Base-by-base conservation (phyloP, 2,797 vertebrate genomes). In the Trachops cirrhosus region DNA sequence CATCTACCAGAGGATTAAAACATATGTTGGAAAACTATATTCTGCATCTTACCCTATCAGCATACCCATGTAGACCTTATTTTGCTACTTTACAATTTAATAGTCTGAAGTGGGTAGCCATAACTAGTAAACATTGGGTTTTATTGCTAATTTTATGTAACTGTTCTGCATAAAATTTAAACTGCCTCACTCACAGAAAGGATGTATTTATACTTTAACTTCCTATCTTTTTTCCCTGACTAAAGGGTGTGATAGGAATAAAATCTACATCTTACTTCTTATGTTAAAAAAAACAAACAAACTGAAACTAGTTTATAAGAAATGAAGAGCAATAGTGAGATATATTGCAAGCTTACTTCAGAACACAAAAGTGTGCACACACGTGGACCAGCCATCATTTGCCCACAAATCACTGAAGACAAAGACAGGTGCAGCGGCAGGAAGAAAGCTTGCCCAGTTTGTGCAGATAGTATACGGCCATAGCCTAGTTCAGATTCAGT, bases 141-240 rank as follows among this genome's bases (percentile, higher is more conserved):
- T 96, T 84, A 80, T 71, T 88, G 59, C 6, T 70, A 54, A 29
- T 89, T 74, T 95, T 39, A 67, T 57, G n/a, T 73, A 57, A 92
- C 54, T 57, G 15, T 26, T 90, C n/a, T 91, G 18, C 29, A 95
- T 94, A 92, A 86, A 93, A 93, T 87, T 86, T 92, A 39, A 83
- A 86, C 57, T 95, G 9, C 41, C 21, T 94, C 37, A 57, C 1
- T 95, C 32, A 92, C 10, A 85, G 18, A 29, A 88, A 62, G 5
- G 11, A 44, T 67, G 19, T 26, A 67, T 85, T 82, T 89, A 3
- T 68, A 68, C 0, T 6, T 44, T 88, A 82, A 86, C 7, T 77
- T 57, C 29, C 2, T 62, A 26, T 71, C 4, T 78, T 82, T 93
- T 78, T 48, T 39, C 19, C 1, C 92, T 54, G 15, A 7, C 16